A percentile compares a stretch with the other conserved stretches of the same genome.
These are phyloP conservation scores for Aphodius sticticus DNA, from an alignment of 2,888 invertebrate genomes.

Conservation along the genomic window DNA sequence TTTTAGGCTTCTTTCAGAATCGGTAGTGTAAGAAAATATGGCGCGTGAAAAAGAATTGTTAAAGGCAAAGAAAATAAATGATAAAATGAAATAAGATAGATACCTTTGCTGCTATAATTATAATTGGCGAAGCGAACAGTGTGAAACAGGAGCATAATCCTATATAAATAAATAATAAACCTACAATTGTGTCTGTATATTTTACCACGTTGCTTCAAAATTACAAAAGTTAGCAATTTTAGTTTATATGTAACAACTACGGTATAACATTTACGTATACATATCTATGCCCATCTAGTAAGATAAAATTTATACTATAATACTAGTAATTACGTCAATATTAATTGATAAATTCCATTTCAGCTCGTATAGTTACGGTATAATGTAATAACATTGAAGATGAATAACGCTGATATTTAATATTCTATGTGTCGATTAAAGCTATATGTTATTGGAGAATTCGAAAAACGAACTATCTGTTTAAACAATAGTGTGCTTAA, in stretches of 20 bases:
- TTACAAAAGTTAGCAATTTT: constrained; percentile 4
- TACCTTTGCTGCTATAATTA: neutral
- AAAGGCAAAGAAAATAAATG: neutral
- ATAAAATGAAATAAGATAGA: neutral
- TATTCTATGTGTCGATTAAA: neutral
- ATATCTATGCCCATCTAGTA: neutral
- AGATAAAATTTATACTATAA: neutral
- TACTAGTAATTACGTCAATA: neutral
- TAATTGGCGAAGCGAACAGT: neutral
- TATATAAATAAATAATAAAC: neutral
- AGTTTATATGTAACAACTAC: neutral
- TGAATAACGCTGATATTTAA: neutral
- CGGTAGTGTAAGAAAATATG: neutral
- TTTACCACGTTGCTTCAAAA: constrained; percentile 4
- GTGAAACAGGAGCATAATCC: neutral
- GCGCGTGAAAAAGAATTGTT: too few relatives aligned
- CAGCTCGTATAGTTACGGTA: neutral
- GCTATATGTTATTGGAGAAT: neutral
- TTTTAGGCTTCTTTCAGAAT: neutral
- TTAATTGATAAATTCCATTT: too few relatives aligned
- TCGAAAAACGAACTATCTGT: neutral
- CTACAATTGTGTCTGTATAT: constrained; percentile 4
- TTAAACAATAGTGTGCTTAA: neutral
- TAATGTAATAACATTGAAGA: neutral
- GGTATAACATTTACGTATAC: neutral